phyloP scores from a whole-genome alignment of 2,888 invertebrate genomes.

The Pemphredon lugubris region DNA sequence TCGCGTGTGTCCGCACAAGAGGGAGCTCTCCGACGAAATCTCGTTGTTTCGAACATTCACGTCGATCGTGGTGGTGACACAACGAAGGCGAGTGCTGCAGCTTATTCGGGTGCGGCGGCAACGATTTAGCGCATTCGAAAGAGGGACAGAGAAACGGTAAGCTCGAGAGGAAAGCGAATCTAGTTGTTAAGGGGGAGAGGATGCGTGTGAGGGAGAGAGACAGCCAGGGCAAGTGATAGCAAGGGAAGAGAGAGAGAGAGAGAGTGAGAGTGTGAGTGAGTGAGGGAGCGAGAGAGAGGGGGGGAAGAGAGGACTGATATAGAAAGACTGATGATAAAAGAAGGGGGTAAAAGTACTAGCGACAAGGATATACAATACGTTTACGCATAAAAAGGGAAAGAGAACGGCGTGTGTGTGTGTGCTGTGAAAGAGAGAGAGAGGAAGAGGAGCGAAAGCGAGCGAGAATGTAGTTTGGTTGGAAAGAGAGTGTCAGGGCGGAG shows the following conservation, averaged over 20 bases:
- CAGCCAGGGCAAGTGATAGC: neutral
- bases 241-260: conserved; percentile 1
- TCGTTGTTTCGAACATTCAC: conserved; percentile 46
- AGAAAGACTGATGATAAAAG: too few relatives aligned
- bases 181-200: neutral
- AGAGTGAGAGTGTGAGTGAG: neutral
- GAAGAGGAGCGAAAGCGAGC: neutral
- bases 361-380: too few relatives aligned
- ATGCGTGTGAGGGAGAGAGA: neutral
- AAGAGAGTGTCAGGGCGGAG: too few relatives aligned
- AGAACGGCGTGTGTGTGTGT: neutral
- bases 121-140: neutral
- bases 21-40: neutral
- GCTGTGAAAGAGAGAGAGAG: neutral
- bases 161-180: too few relatives aligned
- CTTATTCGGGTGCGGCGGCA: conserved; percentile 35
- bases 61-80: conserved; percentile 48
- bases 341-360: too few relatives aligned
- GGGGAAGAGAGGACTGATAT: neutral
- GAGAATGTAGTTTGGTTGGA: neutral
- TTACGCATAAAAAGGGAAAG: conserved; percentile 5
- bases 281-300: conserved; percentile 7
- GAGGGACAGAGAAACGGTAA: neutral
- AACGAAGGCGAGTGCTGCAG: conserved; percentile 17
- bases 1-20: conserved; percentile 30